A percentile compares a stretch with the other conserved stretches of the same genome.
phyloP scores from a whole-genome alignment of 2,888 invertebrate species.

The Diaphora mendica region DNA sequence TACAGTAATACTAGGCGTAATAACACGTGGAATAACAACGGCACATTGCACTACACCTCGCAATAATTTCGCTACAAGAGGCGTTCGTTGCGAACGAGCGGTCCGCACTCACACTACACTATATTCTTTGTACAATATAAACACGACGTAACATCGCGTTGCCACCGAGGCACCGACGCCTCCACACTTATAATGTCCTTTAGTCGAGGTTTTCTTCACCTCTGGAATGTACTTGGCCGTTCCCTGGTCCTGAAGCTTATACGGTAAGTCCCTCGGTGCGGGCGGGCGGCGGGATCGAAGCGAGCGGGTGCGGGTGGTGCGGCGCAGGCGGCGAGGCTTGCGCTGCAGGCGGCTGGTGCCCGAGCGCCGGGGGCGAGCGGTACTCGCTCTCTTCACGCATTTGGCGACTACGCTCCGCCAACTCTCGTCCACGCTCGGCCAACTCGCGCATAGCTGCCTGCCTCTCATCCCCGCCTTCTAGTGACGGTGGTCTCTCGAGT shows the following conservation, averaged over 20 bases:
- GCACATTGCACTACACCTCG: slow-evolving; percentile 79
- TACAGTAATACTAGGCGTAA: slow-evolving; percentile 81
- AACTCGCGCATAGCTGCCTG: slow-evolving; percentile 84
- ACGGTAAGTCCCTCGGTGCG: slow-evolving; percentile 91
- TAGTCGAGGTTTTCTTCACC: slow-evolving; percentile 46
- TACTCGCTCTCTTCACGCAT: slow-evolving; percentile 82
- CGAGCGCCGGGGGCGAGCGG: slow-evolving; percentile 79
- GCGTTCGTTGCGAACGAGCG: slow-evolving; percentile 65
- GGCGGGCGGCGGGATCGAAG: slow-evolving; percentile 88
- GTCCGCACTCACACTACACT: slow-evolving; percentile 68
- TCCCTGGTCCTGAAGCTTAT: slow-evolving; percentile 70
- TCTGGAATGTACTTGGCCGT: slow-evolving; percentile 72
- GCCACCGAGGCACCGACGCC: slow-evolving; percentile 31
- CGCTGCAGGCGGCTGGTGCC: slow-evolving; percentile 68
- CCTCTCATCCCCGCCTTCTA: slow-evolving; percentile 79
- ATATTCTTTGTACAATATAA: slow-evolving; percentile 78
- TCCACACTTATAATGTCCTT: slow-evolving; percentile 24
- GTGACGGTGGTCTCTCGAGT: slow-evolving; percentile 78
- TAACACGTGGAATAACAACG: slow-evolving; percentile 82
- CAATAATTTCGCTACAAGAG: slow-evolving; percentile 70
- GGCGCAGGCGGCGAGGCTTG: slow-evolving; percentile 86
- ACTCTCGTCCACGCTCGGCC: slow-evolving; percentile 84
- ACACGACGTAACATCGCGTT: slow-evolving; percentile 60
- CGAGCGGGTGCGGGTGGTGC: slow-evolving; percentile 81
- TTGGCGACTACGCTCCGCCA: slow-evolving; percentile 83